A percentile compares a stretch with the other conserved stretches of the same genome.
These are phyloP conservation scores for Ecliptopera silaceata DNA, from an alignment of 2,888 invertebrate species.

Conservation along the genomic window DNA sequence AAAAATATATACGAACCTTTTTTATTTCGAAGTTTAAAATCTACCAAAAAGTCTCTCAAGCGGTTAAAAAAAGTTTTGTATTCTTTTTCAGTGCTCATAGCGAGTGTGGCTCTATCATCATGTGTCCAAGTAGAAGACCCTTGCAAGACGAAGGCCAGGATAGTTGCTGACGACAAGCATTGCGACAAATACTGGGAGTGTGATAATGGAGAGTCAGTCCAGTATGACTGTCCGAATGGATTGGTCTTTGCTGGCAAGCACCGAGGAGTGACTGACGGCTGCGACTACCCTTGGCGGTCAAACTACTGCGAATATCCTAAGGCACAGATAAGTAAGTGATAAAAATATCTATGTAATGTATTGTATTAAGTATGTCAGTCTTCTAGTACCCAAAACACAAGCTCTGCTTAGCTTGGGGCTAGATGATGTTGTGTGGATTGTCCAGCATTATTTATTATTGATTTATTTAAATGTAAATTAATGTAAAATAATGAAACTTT, in stretches of 20 bases:
- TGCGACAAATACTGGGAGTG: conserved; percentile 94
- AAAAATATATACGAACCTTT: too few relatives aligned
- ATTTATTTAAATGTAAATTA: too few relatives aligned
- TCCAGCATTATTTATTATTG: too few relatives aligned
- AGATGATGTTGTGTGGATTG: too few relatives aligned
- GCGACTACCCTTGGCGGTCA: conserved; percentile 95
- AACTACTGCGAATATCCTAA: conserved; percentile 90
- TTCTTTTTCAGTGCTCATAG: conserved; percentile 62
- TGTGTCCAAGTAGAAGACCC: conserved; percentile 86
- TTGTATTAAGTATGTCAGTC: too few relatives aligned
- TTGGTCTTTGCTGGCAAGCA: conserved; percentile 95
- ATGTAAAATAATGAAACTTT: too few relatives aligned
- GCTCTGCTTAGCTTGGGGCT: too few relatives aligned
- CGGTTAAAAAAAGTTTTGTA: too few relatives aligned
- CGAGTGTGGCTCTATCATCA: conserved; percentile 50
- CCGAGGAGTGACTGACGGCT: conserved; percentile 93
- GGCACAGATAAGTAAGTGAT: conserved; percentile 85
- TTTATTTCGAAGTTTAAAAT: too few relatives aligned
- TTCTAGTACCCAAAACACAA: too few relatives aligned
- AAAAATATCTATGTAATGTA: too few relatives aligned
- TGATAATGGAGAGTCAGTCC: conserved; percentile 90
- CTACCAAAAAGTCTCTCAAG: too few relatives aligned
- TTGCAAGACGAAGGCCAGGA: conserved; percentile 90
- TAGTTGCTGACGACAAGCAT: conserved; percentile 90
- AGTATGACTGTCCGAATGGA: conserved; percentile 96